A percentile compares a stretch with the other conserved stretches of the same genome.
These are phyloP conservation scores for Nipponia nippon DNA, from an alignment of 2,113 vertebrate genomes.

Conservation along the genomic window DNA sequence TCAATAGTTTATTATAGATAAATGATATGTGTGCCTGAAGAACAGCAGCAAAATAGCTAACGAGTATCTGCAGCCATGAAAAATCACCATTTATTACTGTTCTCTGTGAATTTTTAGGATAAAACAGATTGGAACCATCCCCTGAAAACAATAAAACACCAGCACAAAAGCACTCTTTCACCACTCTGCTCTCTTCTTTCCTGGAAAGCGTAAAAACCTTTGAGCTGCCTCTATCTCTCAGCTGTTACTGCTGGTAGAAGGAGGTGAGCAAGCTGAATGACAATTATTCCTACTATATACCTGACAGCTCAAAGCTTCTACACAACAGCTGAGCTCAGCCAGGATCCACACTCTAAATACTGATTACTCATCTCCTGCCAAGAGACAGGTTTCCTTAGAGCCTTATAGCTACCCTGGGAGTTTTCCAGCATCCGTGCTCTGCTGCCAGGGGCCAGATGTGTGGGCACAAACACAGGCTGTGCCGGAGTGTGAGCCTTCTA, in stretches of 20 bases:
- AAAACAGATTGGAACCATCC: neutral
- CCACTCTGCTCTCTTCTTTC: neutral
- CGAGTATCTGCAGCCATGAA: neutral
- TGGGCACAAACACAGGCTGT: neutral
- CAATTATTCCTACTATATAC: slow-evolving; percentile 56
- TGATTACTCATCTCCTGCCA: slow-evolving; percentile 45
- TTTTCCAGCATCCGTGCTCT: neutral
- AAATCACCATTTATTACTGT: neutral
- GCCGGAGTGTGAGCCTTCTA: neutral
- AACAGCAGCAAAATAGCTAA: neutral
- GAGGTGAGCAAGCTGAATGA: slow-evolving; percentile 55
- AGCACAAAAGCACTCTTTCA: neutral
- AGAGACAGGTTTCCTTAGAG: slow-evolving; percentile 28
- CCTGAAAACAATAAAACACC: neutral
- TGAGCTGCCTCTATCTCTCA: slow-evolving; percentile 20
- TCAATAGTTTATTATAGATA: neutral
- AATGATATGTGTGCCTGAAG: neutral
- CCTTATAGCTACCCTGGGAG: neutral
- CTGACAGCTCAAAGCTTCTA: slow-evolving; percentile 40
- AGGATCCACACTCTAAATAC: slow-evolving; percentile 19
- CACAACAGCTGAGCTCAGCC: slow-evolving; percentile 67
- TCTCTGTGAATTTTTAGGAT: neutral
- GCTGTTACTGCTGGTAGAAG: slow-evolving; percentile 56
- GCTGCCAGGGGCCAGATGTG: neutral
- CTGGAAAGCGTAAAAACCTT: neutral